These are phyloP conservation scores for Sminthurides aquaticus DNA, from an alignment of 2,888 invertebrate species.

Conservation along the genomic window DNA sequence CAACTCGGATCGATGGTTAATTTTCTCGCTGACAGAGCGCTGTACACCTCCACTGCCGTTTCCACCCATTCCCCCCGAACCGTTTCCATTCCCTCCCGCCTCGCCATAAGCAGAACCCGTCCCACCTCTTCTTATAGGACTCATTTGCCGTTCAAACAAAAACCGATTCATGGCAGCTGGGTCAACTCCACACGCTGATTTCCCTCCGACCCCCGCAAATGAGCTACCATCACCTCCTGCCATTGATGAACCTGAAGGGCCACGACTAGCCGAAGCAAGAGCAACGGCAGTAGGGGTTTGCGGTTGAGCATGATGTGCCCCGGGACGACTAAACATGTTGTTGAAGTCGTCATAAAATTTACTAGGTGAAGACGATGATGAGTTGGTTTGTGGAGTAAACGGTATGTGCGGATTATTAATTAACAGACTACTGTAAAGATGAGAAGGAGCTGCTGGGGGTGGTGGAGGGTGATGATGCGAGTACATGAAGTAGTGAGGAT, in stretches of 20 bases:
- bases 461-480: constrained; percentile 14
- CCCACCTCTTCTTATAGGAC: constrained; percentile 16
- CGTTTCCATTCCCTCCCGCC: constrained; percentile 23
- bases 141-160: constrained; percentile 21
- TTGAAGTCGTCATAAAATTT: constrained; percentile 22
- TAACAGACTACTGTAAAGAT: constrained; percentile 14
- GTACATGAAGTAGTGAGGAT: constrained; percentile 17
- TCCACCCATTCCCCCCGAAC: constrained; percentile 21
- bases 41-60: constrained; percentile 7
- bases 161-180: constrained; percentile 8
- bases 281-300: constrained; percentile 6
- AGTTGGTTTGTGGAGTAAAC: constrained; percentile 9
- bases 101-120: constrained; percentile 31
- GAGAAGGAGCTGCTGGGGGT: constrained; percentile 17
- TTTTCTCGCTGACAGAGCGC: constrained; percentile 75
- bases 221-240: background rate
- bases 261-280: background rate
- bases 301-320: background rate
- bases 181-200: background rate
- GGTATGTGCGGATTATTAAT: constrained; percentile 22
- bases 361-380: constrained; percentile 23
- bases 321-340: constrained; percentile 15
- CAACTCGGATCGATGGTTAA: constrained; percentile 74
- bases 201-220: background rate
- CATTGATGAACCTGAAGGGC: background rate